A percentile compares a stretch with the other conserved stretches of the same genome.
These are phyloP conservation scores for Megaleporinus macrocephalus DNA, from an alignment of 2,113 vertebrate genomes.

Conservation along the genomic window DNA sequence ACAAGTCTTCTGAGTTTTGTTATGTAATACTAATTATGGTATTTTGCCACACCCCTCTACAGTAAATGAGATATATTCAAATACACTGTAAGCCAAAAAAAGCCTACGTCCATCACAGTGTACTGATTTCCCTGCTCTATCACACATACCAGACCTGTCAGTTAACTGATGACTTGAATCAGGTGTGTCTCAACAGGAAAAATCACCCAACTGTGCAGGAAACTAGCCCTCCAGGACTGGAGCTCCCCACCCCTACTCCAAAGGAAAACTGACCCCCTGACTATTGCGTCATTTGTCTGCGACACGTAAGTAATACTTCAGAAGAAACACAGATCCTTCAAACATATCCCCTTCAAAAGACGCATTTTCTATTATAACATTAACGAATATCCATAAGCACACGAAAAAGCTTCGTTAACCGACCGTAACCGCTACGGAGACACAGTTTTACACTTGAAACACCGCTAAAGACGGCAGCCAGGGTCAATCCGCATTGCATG, in stretches of 20 bases:
- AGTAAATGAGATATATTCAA: too few species aligned
- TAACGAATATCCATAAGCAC: too few species aligned
- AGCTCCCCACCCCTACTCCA: too few species aligned
- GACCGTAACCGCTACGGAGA: too few species aligned
- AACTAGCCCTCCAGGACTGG: too few species aligned
- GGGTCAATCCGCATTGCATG: neutral
- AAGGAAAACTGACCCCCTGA: too few species aligned
- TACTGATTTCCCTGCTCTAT: neutral
- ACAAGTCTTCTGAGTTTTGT: too few species aligned
- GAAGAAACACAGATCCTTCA: neutral
- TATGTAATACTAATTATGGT: too few species aligned
- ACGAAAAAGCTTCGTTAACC: too few species aligned
- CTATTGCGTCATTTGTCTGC: neutral
- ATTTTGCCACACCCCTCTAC: too few species aligned
- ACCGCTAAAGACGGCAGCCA: neutral
- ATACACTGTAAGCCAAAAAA: too few species aligned
- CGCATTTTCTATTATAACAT: neutral
- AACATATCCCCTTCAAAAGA: neutral
- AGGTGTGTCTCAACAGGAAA: neutral
- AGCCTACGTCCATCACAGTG: too few species aligned
- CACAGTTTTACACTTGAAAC: neutral
- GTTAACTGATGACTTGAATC: neutral
- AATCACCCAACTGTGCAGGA: neutral
- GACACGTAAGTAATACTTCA: neutral
- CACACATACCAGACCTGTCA: neutral